A percentile compares a stretch with the other conserved stretches of the same genome.
Evolutionary conservation across 2,113 vertebrate species (phyloP).

Genomic region (Brachionichthys hirsutus): DNA sequence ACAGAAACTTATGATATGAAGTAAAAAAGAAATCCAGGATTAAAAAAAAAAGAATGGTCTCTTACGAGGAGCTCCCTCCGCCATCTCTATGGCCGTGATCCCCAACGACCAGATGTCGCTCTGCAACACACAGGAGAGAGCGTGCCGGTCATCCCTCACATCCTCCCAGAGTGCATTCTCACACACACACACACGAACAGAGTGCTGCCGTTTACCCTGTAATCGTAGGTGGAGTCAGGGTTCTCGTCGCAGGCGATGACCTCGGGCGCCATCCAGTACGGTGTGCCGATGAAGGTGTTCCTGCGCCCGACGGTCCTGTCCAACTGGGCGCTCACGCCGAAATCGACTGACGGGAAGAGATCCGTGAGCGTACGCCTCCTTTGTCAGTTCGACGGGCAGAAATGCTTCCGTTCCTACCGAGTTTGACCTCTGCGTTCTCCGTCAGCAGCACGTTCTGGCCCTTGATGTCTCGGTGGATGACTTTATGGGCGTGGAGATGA

Average conservation of each 20-base stretch:
- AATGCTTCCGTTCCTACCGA: conserved; percentile 75
- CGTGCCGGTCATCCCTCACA: conserved; percentile 3
- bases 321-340: conserved; percentile 92
- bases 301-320: conserved; percentile 89
- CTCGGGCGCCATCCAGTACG: conserved; percentile 95
- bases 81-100: conserved; percentile 96
- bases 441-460: conserved; percentile 92
- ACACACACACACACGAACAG: conserved; percentile 13
- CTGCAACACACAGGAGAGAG: conserved; percentile 62
- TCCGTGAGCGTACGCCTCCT: no score
- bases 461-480: conserved; percentile 94
- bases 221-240: conserved; percentile 92
- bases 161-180: neutral
- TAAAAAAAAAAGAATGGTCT: conserved; percentile 26
- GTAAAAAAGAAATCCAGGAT: conserved; percentile 2
- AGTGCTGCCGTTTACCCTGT: conserved; percentile 77
- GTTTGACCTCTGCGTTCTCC: conserved; percentile 92
- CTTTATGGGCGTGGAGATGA: conserved; percentile 91
- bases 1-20: conserved; percentile 9
- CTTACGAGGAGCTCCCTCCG: conserved; percentile 93
- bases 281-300: conserved; percentile 94
- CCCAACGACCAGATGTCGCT: conserved; percentile 94
- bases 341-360: conserved; percentile 80
- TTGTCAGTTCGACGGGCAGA: no score
- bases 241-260: conserved; percentile 95